Conservation (phyloP, 2,888 invertebrate species). For the Tenthredo mesomela region DNA sequence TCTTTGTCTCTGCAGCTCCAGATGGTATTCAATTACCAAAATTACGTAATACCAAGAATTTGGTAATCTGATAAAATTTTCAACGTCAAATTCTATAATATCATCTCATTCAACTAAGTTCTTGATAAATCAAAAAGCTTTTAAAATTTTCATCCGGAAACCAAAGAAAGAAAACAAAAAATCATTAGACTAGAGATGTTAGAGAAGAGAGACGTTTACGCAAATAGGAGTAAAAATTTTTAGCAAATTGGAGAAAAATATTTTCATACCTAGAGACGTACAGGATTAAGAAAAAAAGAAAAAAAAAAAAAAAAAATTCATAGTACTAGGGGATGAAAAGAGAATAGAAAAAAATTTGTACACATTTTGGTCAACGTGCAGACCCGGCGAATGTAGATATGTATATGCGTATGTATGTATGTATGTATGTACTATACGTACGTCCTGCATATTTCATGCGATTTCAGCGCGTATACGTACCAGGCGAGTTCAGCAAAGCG, state of each 20-base stretch:
- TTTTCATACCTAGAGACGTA: neutral
- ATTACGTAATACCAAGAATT: conserved; percentile 12
- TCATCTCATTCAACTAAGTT: neutral
- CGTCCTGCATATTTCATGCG: conserved; percentile 15
- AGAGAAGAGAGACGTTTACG: neutral
- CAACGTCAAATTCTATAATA: neutral
- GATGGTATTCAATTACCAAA: neutral
- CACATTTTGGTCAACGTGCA: conserved; percentile 15
- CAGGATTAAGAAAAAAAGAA: neutral
- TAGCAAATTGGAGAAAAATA: neutral
- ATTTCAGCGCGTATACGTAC: neutral
- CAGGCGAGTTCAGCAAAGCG: conserved; percentile 1
- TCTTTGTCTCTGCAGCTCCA: conserved; percentile 3
- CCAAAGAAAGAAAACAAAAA: neutral
- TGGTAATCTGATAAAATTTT: neutral
- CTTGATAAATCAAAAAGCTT: no score
- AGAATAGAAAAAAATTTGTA: conserved; percentile 15
- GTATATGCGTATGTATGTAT: neutral
- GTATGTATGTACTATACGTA: neutral
- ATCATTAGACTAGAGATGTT: neutral
- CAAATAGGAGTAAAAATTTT: neutral
- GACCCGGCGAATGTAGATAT: neutral
- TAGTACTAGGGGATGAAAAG: neutral
- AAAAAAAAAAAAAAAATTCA: neutral
- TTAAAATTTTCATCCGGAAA: no score